Evolutionary conservation across 2,888 invertebrate genomes (phyloP).

Genomic region (Pachymerium ferrugineum): DNA sequence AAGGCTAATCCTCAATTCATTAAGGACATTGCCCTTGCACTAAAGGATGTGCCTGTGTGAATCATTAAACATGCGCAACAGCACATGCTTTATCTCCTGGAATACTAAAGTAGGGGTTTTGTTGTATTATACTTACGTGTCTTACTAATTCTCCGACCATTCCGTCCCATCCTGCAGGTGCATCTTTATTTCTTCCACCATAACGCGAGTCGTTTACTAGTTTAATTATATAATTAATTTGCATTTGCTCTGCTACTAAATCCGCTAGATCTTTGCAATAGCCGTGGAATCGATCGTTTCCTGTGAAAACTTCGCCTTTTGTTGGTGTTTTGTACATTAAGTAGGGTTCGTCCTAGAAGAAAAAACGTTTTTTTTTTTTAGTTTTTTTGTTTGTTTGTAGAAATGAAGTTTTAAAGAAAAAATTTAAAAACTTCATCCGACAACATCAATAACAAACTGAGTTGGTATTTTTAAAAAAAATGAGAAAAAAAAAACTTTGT

Average conservation of each 20-base stretch:
- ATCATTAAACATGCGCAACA: not conserved
- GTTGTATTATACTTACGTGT: constrained; percentile 59
- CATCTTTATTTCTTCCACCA: constrained; percentile 68
- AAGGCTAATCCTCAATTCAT: constrained; percentile 1
- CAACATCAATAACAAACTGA: not conserved
- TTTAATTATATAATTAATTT: constrained; percentile 77
- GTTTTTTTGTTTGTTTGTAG: not conserved
- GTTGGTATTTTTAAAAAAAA: not conserved
- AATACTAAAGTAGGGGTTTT: not conserved
- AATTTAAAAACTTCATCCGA: too few relatives aligned
- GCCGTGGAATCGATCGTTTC: constrained; percentile 77
- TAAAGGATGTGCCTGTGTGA: not conserved
- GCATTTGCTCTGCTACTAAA: constrained; percentile 68
- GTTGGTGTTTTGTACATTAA: constrained; percentile 69
- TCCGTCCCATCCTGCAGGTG: constrained; percentile 77
- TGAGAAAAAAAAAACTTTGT: not conserved
- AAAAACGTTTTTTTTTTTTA: not conserved
- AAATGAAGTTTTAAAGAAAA: too few relatives aligned
- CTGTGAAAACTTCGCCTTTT: constrained; percentile 57
- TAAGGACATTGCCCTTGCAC: not conserved
- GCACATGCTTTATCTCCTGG: not conserved
- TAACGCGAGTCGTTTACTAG: constrained; percentile 80
- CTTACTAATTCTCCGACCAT: constrained; percentile 79
- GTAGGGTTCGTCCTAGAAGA: constrained; percentile 72
- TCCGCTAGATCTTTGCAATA: constrained; percentile 89